Base-by-base conservation (phyloP, 2,888 invertebrate genomes). In the Agrochola lychnidis region DNA sequence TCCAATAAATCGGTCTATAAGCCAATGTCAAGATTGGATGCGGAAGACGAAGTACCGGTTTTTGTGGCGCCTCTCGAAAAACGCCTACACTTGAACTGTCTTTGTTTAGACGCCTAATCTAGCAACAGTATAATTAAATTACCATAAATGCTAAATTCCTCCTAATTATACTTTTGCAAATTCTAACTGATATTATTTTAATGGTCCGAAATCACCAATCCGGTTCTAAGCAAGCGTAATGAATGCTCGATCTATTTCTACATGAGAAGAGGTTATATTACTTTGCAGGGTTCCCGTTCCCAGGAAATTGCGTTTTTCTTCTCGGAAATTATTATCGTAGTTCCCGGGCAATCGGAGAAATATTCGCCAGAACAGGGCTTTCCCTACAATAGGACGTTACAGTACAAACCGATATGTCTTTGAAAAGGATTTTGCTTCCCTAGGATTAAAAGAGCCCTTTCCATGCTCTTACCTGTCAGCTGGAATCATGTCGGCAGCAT, bases 401-500 rank as follows among this genome's bases (percentile, higher is more conserved):
- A 12, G 4, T 51, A 42, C 40, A 12, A 2, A n/a, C 30, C 12
- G 16, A 14, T 36, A 45, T 42, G n/a, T n/a, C 42, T 10, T 42
- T 10, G 9, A n/a, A 30, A 4, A 30, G 16, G 3, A 3, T 9
- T 42, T 19, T 36, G 16, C 2, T 14, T 10, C 5, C 5, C 19
- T 25, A 45, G 12, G 30, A 30, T 9, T 56, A 73, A 4, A 22
- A 6, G 30, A 53, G 1, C 3, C 0, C 16, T 22, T 16, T 30
- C 40, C 2, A 25, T 48, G 7, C 14, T 25, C 40, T 66, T 72
- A 96, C 96, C 95, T 95, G 89, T 95, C 96, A 78, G 94, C 91
- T 2, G 95, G 94, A 75, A 95, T 92, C 94, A 96, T 95, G 78
- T 94, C 95, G 0, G 93, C 82, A 42, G 94, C 80, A 82, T 96